Evolutionary conservation across 2,888 invertebrate genomes (phyloP).

Genomic region (Coecobrya sp.): DNA sequence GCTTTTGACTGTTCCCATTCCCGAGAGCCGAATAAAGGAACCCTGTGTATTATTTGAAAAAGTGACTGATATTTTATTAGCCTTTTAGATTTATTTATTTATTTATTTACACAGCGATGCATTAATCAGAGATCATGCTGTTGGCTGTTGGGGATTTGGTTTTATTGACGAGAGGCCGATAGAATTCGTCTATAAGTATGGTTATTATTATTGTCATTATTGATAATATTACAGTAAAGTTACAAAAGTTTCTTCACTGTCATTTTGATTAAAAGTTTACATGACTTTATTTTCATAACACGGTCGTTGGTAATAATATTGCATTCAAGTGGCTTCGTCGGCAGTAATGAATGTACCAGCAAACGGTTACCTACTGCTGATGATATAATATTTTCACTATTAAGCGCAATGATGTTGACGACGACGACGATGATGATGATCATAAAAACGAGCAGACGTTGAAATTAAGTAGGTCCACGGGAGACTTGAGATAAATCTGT

Average conservation of each 20-base stretch:
- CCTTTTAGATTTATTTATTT: constrained; percentile 34
- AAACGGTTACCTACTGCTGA: not conserved
- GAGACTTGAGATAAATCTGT: constrained; percentile 80
- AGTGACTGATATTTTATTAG: constrained; percentile 24
- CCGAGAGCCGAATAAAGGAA: constrained; percentile 14
- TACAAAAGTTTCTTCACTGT: constrained; percentile 54
- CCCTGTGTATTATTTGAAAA: constrained; percentile 29
- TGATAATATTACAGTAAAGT: constrained; percentile 56
- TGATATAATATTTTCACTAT: constrained; percentile 55
- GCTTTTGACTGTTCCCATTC: not conserved
- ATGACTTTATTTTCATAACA: constrained; percentile 60
- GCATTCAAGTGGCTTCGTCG: not conserved
- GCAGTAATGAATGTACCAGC: not conserved
- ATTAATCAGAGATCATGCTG: constrained; percentile 26
- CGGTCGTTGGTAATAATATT: constrained; percentile 31
- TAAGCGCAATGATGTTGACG: constrained; percentile 29
- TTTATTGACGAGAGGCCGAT: constrained; percentile 38
- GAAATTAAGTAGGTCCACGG: constrained; percentile 81
- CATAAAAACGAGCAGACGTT: constrained; percentile 62
- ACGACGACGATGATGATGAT: constrained; percentile 69
- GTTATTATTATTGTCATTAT: constrained; percentile 48
- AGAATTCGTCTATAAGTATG: not conserved
- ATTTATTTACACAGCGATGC: constrained; percentile 29
- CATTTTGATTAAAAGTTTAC: constrained; percentile 57
- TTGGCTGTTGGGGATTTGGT: not conserved